Base-by-base conservation (phyloP, 2,888 invertebrate species). In the Plebejus argus region DNA sequence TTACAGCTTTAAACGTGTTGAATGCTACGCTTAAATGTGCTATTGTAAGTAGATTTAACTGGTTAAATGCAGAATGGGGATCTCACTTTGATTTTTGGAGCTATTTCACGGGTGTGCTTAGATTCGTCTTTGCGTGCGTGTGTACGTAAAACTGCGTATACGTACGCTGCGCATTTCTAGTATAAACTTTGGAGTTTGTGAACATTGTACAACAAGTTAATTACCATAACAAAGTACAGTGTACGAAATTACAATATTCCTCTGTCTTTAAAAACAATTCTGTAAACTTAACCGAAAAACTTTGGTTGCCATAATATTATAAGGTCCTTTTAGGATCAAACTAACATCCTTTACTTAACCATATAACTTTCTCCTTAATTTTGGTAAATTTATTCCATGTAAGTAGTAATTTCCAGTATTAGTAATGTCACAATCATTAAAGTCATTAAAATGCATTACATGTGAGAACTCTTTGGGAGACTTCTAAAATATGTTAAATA, bases 11-110 rank as follows among this genome's bases (percentile, higher is more conserved):
- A 66, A 66, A 66, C 66, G 66, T 28, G 28, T 66, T 66, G 66
- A 66, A 66, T 66, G 28, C 66, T 66, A 66, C 66, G 66, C 66
- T 66, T 66, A 33, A 61, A 66, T 66, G 66, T 66, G 61, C 61
- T 61, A 28, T 66, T 66, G 28, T 33, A 33, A 28, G 66, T 66
- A 28, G 66, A 15, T 66, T 10, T 66, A 66, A 66, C 1, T 66
- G 33, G 6, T 33, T 33, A 66, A 33, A 18, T 18, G 33, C 66
- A 15, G 18, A 66, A 15, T 15, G 5, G 28, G 10, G 10, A 61
- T 10, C 20, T n/a, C 58, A 58, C 58, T 58, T 58, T 8, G 20
- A 10, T 61, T 61, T 61, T 61, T 23, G 1, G 20, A 8, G 58
- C 58, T 58, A 66, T 66, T 28, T 23, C 61, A 23, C 23, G 23